Evolutionary conservation across 2,888 invertebrate species (phyloP).

Genomic region (Bembecia ichneumoniformis): DNA sequence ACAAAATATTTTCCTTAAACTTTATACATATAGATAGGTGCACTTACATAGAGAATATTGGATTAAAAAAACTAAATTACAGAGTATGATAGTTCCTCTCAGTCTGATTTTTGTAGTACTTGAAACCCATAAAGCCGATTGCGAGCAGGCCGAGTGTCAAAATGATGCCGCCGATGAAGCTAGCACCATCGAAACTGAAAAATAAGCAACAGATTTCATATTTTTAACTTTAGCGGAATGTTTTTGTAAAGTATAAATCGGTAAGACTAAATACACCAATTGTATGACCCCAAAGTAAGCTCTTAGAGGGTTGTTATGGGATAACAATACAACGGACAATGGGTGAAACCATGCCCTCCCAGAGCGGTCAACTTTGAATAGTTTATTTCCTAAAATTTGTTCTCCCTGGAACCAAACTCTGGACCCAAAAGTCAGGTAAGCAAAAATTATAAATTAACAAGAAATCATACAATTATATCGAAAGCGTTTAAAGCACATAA

Average conservation of each 20-base stretch:
- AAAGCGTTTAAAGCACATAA: too few species aligned
- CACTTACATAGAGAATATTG: constrained; percentile 38
- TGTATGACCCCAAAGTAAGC: too few species aligned
- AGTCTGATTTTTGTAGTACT: constrained; percentile 88
- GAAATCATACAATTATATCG: too few species aligned
- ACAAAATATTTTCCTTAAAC: constrained; percentile 4
- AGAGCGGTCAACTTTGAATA: too few species aligned
- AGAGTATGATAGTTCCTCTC: constrained; percentile 91
- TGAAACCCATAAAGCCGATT: constrained; percentile 86
- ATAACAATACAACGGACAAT: too few species aligned
- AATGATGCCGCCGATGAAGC: constrained; percentile 89
- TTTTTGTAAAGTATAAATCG: neutral
- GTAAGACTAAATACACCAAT: too few species aligned
- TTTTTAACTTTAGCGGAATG: neutral
- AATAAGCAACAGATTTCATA: constrained; percentile 7
- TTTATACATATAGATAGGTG: constrained; percentile 30
- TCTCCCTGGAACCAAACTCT: too few species aligned
- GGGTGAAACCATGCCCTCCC: too few species aligned
- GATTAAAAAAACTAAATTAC: constrained; percentile 61
- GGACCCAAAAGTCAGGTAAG: too few species aligned
- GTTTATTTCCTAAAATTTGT: too few species aligned
- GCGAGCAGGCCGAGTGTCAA: constrained; percentile 83
- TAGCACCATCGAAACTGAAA: constrained; percentile 80
- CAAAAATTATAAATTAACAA: too few species aligned
- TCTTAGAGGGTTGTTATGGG: too few species aligned